phyloP scores from a whole-genome alignment of 1,140 invertebrate species.

The Myzus persicae region DNA sequence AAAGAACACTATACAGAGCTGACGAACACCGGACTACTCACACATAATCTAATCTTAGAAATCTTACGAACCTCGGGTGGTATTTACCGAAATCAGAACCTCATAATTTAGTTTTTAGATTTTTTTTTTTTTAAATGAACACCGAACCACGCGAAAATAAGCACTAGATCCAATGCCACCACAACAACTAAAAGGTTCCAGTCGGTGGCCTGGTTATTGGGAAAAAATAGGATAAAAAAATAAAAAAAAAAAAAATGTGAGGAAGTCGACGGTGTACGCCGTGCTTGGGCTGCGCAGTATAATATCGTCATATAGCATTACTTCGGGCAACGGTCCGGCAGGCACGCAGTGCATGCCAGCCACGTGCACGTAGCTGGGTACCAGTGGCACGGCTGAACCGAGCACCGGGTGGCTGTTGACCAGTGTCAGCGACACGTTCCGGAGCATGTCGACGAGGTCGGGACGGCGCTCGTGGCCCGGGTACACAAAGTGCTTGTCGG shows the following conservation, averaged over 20 bases:
- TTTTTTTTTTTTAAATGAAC: too few relatives aligned
- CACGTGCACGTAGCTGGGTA: slow-evolving; percentile 68
- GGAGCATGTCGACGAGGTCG: slow-evolving; percentile 59
- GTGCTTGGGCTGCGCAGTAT: background rate
- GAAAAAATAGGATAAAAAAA: background rate
- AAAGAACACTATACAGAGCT: background rate
- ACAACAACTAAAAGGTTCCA: background rate
- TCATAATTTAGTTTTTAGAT: background rate
- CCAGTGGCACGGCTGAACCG: slow-evolving; percentile 64
- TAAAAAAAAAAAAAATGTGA: too few relatives aligned
- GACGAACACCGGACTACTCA: too few relatives aligned
- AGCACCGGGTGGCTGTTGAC: slow-evolving; percentile 69
- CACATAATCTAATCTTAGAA: too few relatives aligned
- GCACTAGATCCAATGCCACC: too few relatives aligned
- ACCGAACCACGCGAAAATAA: background rate
- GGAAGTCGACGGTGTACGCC: background rate
- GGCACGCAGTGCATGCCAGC: slow-evolving; percentile 69
- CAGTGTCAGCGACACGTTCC: slow-evolving; percentile 65
- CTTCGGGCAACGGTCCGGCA: slow-evolving; percentile 59
- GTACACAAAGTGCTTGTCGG: slow-evolving; percentile 60
- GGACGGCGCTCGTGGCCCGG: slow-evolving; percentile 60
- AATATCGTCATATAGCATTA: slow-evolving; percentile 1
- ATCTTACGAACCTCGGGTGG: too few relatives aligned
- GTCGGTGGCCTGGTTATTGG: background rate
- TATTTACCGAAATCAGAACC: background rate